Conservation (phyloP, 2,888 invertebrate species). For the Terebella lapidaria region DNA sequence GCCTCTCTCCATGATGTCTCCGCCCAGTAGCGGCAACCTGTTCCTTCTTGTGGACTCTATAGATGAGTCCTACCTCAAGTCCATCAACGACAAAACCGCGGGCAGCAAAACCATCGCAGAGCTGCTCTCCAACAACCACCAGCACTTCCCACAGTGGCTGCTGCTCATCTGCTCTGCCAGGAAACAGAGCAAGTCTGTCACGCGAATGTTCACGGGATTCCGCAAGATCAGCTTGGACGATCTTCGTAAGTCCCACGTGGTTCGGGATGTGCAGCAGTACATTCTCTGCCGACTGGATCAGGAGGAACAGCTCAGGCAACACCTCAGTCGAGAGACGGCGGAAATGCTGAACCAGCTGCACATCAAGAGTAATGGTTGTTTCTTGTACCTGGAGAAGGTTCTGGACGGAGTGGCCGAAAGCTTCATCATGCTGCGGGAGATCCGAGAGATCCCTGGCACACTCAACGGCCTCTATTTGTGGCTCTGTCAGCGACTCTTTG, state of each 20-base stretch:
- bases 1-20: slow-evolving; percentile 78
- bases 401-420: slow-evolving; percentile 85
- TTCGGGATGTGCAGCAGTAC: slow-evolving; percentile 91
- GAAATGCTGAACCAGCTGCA: slow-evolving; percentile 91
- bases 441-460: slow-evolving; percentile 90
- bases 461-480: slow-evolving; percentile 91
- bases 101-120: slow-evolving; percentile 57
- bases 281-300: slow-evolving; percentile 79
- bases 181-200: slow-evolving; percentile 71
- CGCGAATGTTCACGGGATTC: slow-evolving; percentile 70
- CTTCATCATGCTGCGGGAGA: slow-evolving; percentile 81
- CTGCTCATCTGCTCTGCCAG: slow-evolving; percentile 79
- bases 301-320: slow-evolving; percentile 80
- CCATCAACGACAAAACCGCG: slow-evolving; percentile 22
- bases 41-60: slow-evolving; percentile 87
- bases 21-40: slow-evolving; percentile 69
- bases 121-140: slow-evolving; percentile 81
- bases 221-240: slow-evolving; percentile 88
- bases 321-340: slow-evolving; percentile 85
- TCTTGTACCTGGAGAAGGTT: slow-evolving; percentile 53
- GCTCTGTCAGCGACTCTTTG: slow-evolving; percentile 88
- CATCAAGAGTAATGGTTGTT: slow-evolving; percentile 85
- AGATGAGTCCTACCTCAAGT: slow-evolving; percentile 64
- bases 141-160: slow-evolving; percentile 87
- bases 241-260: slow-evolving; percentile 72